Conservation (phyloP, 2,888 invertebrate species). For the Beris chalybata region DNA sequence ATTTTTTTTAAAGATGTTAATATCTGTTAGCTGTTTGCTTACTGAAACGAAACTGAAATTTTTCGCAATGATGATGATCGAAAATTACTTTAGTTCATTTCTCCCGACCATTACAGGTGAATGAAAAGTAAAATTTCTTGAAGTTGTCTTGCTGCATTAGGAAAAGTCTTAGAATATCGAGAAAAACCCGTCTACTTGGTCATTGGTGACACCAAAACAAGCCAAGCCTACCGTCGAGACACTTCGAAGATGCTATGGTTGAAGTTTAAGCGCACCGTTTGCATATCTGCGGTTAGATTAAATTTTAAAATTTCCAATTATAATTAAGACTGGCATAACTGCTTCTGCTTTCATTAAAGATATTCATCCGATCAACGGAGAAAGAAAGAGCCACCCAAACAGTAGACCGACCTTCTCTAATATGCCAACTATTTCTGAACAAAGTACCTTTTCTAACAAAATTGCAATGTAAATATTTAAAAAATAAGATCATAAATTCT, state of each 20-base stretch:
- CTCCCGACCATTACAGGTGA: constrained; percentile 4
- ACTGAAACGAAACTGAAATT: constrained; percentile 29
- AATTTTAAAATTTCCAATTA: too few species aligned
- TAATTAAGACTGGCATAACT: too few species aligned
- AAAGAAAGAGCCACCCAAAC: too few species aligned
- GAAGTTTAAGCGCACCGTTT: background rate
- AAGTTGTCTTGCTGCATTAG: constrained; percentile 17
- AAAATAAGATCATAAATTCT: too few species aligned
- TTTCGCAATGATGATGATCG: constrained; percentile 10
- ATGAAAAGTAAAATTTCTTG: constrained; percentile 31
- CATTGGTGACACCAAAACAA: constrained; percentile 21
- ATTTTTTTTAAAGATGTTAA: too few species aligned
- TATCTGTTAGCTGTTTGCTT: constrained; percentile 9
- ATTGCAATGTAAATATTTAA: too few species aligned
- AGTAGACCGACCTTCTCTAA: too few species aligned
- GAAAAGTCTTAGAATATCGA: constrained; percentile 13
- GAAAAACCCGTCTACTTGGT: constrained; percentile 12
- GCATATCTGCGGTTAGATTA: background rate
- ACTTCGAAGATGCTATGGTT: background rate
- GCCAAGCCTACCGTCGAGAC: background rate
- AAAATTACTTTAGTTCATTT: constrained; percentile 19
- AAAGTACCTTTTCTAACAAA: too few species aligned
- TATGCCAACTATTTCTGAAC: too few species aligned
- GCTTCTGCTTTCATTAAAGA: too few species aligned
- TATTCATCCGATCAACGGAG: too few species aligned